These are phyloP conservation scores for Eptesicus fuscus DNA, from an alignment of 2,113 vertebrate species.

Conservation along the genomic window DNA sequence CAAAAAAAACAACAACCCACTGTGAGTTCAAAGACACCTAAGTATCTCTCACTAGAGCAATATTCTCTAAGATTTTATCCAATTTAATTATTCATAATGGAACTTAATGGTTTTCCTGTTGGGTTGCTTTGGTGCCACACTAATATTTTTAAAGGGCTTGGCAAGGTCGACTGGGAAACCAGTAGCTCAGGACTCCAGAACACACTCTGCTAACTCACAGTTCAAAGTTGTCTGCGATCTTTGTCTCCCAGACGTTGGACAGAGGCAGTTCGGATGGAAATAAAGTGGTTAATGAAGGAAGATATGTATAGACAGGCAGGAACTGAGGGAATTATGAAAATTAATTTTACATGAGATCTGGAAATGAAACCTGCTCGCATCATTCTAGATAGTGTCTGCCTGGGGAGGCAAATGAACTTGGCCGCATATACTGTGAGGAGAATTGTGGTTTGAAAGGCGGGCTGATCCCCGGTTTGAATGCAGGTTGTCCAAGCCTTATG, in stretches of 20 bases:
- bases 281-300: constrained; percentile 77
- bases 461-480: not conserved
- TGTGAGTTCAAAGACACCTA: constrained; percentile 38
- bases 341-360: constrained; percentile 82
- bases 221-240: constrained; percentile 39
- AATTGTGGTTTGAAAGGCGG: not conserved
- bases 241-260: constrained; percentile 48
- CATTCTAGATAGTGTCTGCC: constrained; percentile 75
- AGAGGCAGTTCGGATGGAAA: constrained; percentile 72
- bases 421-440: constrained; percentile 2
- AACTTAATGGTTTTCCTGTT: constrained; percentile 16
- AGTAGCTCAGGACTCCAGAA: not conserved
- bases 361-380: constrained; percentile 76
- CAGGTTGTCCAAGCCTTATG: constrained; percentile 41
- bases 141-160: constrained; percentile 29
- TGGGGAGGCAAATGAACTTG: constrained; percentile 72
- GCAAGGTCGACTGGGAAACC: not conserved
- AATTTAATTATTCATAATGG: constrained; percentile 70
- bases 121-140: not conserved
- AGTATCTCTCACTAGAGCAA: constrained; percentile 27
- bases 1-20: not conserved
- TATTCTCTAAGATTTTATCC: constrained; percentile 55
- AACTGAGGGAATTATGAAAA: constrained; percentile 82
- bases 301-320: constrained; percentile 72
- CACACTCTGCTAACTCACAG: not conserved